Conservation (phyloP, 2,113 vertebrate species). For the Chaetops frenatus region DNA sequence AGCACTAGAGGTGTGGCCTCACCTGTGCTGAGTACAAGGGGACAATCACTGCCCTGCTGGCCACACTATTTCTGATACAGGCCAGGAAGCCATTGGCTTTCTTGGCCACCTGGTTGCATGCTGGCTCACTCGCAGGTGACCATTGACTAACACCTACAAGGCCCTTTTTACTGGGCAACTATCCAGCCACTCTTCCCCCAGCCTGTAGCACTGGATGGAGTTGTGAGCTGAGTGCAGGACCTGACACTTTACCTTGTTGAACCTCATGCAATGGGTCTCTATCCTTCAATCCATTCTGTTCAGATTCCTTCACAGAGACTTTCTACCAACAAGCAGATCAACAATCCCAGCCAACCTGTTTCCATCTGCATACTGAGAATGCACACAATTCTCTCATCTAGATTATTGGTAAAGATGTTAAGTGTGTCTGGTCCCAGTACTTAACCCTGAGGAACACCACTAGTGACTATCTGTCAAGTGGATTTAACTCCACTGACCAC, state of each 20-base stretch:
- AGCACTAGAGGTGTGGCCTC: rapidly evolving
- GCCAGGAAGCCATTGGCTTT: background rate
- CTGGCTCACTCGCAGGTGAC: too few species aligned
- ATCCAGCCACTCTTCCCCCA: background rate
- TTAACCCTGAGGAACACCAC: background rate
- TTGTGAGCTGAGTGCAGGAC: background rate
- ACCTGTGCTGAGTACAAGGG: background rate
- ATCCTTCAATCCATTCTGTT: background rate
- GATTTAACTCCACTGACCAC: background rate
- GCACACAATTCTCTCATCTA: rapidly evolving
- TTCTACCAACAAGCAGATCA: background rate
- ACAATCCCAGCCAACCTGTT: background rate
- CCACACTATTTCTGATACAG: background rate
- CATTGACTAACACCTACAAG: rapidly evolving
- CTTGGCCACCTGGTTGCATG: background rate
- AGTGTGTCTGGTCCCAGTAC: rapidly evolving
- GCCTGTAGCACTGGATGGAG: rapidly evolving
- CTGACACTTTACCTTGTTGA: background rate
- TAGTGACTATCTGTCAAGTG: too few species aligned
- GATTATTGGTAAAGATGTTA: background rate
- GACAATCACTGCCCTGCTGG: background rate
- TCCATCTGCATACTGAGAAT: background rate
- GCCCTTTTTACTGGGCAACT: rapidly evolving
- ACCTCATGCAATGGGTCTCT: rapidly evolving
- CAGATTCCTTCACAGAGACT: background rate